Evolutionary conservation across 2,113 vertebrate genomes (phyloP), one percentile per base, ranked within the genome.

Genomic region (Willisornis vidua): DNA sequence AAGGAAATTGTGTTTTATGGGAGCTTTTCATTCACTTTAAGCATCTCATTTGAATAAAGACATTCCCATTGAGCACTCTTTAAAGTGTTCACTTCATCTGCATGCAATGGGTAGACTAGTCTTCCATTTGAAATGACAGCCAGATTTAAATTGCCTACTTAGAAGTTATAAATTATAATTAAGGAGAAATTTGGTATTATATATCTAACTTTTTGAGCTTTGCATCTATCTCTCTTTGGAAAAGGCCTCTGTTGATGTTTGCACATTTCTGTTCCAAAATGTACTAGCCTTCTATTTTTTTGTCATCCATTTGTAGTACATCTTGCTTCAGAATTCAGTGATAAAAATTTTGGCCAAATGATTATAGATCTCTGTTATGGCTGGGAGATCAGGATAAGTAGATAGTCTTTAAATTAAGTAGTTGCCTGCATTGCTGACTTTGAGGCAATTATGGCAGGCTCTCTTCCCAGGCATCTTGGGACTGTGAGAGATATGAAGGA

Each of bases 61-160:
- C 55, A 25, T 92, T 78, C 66, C 79, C n/a, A 45, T 9, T 61
- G 85, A 96, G 72, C 63, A 77, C 19, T 39, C 92, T 93, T 93
- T 89, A 78, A 95, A 94, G 31, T 12, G 19, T 61, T 26, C 1
- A 12, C 48, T 61, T 93, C 80, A 78, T 96, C 92, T 80, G 61
- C 88, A 84, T 94, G 88, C 7, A 0, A 23, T 67, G 72, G 79
- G 14, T 35, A 58, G 77, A 45, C 62, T 76, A 41, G 18, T 54
- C 51, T 89, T 86, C 52, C 63, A 52, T 78, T 52, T 94, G 65
- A 89, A 83, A 81, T 78, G 93, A 93, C 79, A 94, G 65, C 73
- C 79, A 35, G 65, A 67, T 90, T 80, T 65, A 85, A 93, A 97
- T 92, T 92, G 83, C 88, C 88, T 93, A 43, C 88, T 94, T 88